Evolutionary conservation across 2,113 vertebrate genomes (phyloP).

Genomic region (Microtus pennsylvanicus): DNA sequence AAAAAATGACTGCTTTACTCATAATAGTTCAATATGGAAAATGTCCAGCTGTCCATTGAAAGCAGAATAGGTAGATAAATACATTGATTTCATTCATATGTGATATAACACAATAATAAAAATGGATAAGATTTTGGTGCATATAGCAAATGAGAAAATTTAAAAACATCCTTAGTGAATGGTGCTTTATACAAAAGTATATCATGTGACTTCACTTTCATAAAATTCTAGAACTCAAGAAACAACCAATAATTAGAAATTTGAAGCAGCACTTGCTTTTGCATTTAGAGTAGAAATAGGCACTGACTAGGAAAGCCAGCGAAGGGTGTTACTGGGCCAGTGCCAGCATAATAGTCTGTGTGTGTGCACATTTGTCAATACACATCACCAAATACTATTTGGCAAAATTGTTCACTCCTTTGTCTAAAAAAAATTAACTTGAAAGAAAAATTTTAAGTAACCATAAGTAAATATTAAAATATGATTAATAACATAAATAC

Average conservation of each 20-base stretch:
- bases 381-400: neutral
- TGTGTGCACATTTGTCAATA: neutral
- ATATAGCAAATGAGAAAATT: neutral
- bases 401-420: neutral
- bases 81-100: neutral
- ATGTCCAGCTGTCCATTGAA: neutral
- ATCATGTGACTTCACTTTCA: neutral
- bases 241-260: neutral
- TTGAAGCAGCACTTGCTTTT: neutral
- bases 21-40: neutral
- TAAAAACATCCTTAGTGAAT: neutral
- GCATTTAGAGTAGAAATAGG: neutral
- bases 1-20: neutral
- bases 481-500: neutral
- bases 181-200: neutral
- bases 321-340: neutral
- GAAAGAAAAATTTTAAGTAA: neutral
- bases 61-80: neutral
- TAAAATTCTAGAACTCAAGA: neutral
- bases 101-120: neutral
- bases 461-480: neutral
- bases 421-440: neutral
- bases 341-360: neutral
- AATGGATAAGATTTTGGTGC: neutral
- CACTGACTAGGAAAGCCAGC: neutral